Percentiles rank a stretch among this genome's conserved stretches.
These are phyloP conservation scores for Syrista parreyssii DNA, from an alignment of 2,888 invertebrate genomes.

Conservation along the genomic window DNA sequence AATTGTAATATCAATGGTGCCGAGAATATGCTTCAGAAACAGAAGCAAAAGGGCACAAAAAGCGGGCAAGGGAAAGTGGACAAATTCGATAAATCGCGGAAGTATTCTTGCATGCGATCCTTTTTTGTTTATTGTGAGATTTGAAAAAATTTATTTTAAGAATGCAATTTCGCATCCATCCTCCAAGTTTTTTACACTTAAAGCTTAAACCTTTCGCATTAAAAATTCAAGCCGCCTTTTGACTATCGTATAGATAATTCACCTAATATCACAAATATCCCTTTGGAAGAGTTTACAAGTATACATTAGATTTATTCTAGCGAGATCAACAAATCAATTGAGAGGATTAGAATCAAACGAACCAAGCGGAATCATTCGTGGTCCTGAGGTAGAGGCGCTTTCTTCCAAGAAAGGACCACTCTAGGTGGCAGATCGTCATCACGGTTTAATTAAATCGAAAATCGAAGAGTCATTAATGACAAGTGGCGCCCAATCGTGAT, in stretches of 20 bases:
- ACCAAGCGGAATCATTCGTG: neutral
- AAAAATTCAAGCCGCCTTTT: neutral
- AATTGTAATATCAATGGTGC: neutral
- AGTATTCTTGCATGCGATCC: constrained; percentile 46
- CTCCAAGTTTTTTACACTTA: constrained; percentile 16
- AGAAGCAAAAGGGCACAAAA: constrained; percentile 6
- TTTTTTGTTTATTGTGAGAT: constrained; percentile 53
- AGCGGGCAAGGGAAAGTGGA: constrained; percentile 6
- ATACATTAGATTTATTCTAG: neutral
- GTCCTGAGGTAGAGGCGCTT: constrained; percentile 8
- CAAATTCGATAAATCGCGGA: constrained; percentile 45
- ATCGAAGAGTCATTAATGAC: constrained; percentile 64
- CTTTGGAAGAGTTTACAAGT: neutral
- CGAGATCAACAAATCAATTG: neutral
- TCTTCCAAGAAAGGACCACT: constrained; percentile 27
- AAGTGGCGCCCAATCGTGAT: constrained; percentile 66
- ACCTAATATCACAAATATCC: neutral
- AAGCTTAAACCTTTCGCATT: neutral
- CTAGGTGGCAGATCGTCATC: constrained; percentile 60
- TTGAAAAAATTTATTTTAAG: constrained; percentile 23
- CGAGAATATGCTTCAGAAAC: neutral
- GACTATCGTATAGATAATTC: neutral
- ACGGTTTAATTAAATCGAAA: constrained; percentile 64
- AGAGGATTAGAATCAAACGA: neutral
- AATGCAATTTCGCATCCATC: constrained; percentile 46